Base-by-base conservation (phyloP, 2,888 invertebrate genomes). In the Orgyia antiqua region DNA sequence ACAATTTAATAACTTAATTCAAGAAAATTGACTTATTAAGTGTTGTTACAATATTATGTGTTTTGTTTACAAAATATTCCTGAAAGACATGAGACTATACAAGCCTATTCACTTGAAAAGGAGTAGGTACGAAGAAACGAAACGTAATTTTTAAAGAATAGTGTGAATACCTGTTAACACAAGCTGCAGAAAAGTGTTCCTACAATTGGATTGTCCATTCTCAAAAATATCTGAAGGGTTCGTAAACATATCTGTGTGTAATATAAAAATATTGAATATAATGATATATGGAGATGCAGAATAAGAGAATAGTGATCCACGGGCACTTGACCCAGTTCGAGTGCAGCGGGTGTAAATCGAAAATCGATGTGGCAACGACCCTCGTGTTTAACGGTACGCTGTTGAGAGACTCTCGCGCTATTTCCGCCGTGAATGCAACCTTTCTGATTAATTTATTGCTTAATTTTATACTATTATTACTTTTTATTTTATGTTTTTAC, bases 321-420 rank as follows among this genome's bases (percentile, higher is more conserved):
- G 40, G 55, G 78, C 75, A 74, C 84, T 84, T 84, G 84, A 84
- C 84, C 84, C 66, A 84, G 57, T 73, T 80, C 56, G 53, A 50
- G 39, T 71, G 70, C 67, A 67, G 59, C 57, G 69, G 64, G 71
- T 68, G 72, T 62, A 84, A 84, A 84, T 84, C 82, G 83, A 83
- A 78, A 84, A 83, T 84, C 84, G 69, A 84, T 82, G 66, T 70
- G 80, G 52, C 69, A 64, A 66, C 69, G 68, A 69, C 67, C 52
- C 63, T 55, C 52, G 45, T 35, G 40, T 13, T 53, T 52, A 46
- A 17, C 27, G 20, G 15, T 9, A 43, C 50, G 45, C 50, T 51
- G 13, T 23, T 28, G 19, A 9, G 42, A 46, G 49, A 71, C 74
- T 73, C 72, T 61, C 62, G 74, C 74, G 72, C 71, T 62, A 13